phyloP scores from a whole-genome alignment of 2,113 vertebrate genomes.

The Chionis minor region DNA sequence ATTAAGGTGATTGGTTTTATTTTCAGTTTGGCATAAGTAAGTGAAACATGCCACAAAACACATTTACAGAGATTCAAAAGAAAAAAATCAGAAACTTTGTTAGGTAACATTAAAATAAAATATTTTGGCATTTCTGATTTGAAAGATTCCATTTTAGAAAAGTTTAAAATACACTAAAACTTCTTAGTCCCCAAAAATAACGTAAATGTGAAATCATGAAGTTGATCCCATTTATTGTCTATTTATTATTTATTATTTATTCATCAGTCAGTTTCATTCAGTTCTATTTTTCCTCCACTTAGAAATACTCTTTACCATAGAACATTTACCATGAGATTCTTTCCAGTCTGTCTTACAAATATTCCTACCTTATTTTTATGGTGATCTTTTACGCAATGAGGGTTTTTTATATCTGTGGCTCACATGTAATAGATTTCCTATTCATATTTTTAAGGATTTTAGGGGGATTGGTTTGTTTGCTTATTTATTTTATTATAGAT shows the following conservation, averaged over 20 bases:
- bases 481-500: neutral
- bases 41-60: neutral
- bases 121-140: neutral
- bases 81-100: neutral
- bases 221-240: neutral
- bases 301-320: neutral
- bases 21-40: neutral
- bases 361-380: neutral
- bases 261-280: neutral
- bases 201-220: neutral
- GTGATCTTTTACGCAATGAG: neutral
- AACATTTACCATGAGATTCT: neutral
- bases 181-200: neutral
- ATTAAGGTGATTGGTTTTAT: neutral
- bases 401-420: neutral
- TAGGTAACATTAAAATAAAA: neutral
- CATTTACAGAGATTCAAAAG: neutral
- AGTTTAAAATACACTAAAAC: neutral
- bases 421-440: neutral
- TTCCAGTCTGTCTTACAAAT: neutral
- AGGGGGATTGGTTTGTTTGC: neutral
- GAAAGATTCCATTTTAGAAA: neutral
- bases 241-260: too few species aligned
- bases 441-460: neutral
- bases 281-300: neutral